Evolutionary conservation across 2,797 vertebrate species (phyloP).

Genomic region (Hydrolagus colliei): DNA sequence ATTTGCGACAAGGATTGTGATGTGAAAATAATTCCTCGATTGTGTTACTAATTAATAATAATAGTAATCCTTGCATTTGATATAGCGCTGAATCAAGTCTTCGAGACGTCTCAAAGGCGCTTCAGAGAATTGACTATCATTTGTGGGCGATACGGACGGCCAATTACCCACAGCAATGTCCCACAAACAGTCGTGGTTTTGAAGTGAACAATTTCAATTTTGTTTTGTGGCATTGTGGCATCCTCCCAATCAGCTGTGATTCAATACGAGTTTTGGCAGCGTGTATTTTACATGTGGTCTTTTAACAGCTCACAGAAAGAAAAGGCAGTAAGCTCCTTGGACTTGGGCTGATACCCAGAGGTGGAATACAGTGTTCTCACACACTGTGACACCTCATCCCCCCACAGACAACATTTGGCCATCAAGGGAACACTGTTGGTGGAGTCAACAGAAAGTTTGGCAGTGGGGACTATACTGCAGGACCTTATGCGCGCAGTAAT

Average conservation of each 20-base stretch:
- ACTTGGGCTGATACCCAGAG: conserved; percentile 1
- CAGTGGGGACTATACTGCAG: background rate
- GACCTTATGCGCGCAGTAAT: conserved; percentile 12
- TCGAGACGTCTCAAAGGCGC: too few relatives aligned
- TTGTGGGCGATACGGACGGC: too few relatives aligned
- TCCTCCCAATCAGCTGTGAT: conserved; percentile 10
- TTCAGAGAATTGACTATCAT: too few relatives aligned
- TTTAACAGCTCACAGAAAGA: conserved; percentile 23
- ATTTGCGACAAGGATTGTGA: too few relatives aligned
- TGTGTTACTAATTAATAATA: background rate
- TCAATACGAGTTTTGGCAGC: background rate
- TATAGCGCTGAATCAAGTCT: too few relatives aligned
- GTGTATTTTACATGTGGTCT: background rate
- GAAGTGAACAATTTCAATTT: too few relatives aligned
- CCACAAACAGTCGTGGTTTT: too few relatives aligned
- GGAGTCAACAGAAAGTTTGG: conserved; percentile 28
- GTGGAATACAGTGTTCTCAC: conserved; percentile 27
- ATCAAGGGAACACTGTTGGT: background rate
- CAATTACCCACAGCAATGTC: too few relatives aligned
- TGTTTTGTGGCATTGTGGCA: background rate
- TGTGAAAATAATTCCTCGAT: background rate
- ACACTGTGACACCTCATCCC: conserved; percentile 16
- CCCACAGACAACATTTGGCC: conserved; percentile 16
- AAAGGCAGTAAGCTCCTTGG: conserved; percentile 3
- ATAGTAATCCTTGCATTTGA: too few relatives aligned